Evolutionary conservation across 2,797 vertebrate genomes (phyloP).

Genomic region (Malurus leucopterus): DNA sequence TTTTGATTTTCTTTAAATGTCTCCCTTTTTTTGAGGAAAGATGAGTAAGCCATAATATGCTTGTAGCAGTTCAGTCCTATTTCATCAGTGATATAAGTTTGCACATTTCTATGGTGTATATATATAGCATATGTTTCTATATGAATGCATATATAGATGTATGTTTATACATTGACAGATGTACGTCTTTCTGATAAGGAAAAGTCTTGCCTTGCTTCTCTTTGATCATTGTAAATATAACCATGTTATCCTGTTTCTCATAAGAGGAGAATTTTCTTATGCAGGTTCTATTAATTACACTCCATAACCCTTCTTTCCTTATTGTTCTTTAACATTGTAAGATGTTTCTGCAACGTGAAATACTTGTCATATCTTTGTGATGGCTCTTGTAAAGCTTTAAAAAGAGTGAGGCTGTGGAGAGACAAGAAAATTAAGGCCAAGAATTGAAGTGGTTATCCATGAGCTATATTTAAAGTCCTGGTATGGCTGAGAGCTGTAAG

Average conservation of each 20-base stretch:
- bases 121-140: not conserved
- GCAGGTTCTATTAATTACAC: not conserved
- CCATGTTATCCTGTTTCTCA: not conserved
- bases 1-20: not conserved
- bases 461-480: not conserved
- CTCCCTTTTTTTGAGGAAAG: not conserved
- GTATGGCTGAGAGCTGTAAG: not conserved
- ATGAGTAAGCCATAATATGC: not conserved
- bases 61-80: not conserved
- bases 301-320: not conserved
- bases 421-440: not conserved
- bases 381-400: not conserved
- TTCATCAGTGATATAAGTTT: not conserved
- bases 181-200: not conserved
- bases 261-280: not conserved
- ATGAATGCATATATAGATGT: not conserved
- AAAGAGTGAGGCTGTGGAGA: not conserved
- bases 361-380: not conserved
- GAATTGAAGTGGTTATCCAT: not conserved
- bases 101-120: not conserved
- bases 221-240: not conserved
- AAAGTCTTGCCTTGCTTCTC: not conserved
- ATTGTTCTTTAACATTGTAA: not conserved
- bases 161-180: not conserved
- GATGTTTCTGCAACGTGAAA: not conserved